phyloP scores from a whole-genome alignment of 2,113 vertebrate species.

The Microtus richardsoni region DNA sequence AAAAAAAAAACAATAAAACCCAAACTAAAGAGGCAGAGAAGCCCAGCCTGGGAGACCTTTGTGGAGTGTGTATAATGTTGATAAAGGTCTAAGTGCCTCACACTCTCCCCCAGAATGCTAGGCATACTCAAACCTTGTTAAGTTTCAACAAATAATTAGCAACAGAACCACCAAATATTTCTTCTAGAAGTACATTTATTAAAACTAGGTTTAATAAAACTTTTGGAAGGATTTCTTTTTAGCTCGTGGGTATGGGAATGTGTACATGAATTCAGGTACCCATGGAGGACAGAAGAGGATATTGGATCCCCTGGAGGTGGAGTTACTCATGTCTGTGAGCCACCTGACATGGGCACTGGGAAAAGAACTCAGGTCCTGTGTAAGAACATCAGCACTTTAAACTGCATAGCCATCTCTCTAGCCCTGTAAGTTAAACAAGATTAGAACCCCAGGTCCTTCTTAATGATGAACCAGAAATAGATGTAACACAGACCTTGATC shows the following conservation, averaged over 20 bases:
- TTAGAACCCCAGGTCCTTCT: not conserved
- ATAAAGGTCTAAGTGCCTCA: not conserved
- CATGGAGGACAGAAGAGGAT: not conserved
- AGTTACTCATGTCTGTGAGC: not conserved
- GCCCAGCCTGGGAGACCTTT: rapidly evolving
- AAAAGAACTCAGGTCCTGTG: not conserved
- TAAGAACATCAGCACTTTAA: not conserved
- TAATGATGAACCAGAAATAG: not conserved
- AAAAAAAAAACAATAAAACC: not conserved
- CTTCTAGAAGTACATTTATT: not conserved
- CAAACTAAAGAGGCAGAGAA: not conserved
- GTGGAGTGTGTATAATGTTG: not conserved
- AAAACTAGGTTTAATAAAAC: not conserved
- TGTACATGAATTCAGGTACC: not conserved
- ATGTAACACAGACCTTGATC: not conserved
- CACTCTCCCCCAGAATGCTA: too few relatives aligned
- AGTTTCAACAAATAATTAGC: not conserved
- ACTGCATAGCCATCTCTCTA: too few relatives aligned
- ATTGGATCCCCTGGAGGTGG: not conserved
- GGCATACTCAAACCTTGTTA: not conserved
- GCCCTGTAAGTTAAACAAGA: not conserved
- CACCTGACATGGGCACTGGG: not conserved
- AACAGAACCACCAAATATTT: not conserved
- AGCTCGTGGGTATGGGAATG: not conserved
- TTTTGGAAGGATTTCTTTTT: not conserved